A percentile compares a stretch with the other conserved stretches of the same genome.
These are phyloP conservation scores for Metalampra italica DNA, from an alignment of 2,888 invertebrate genomes.

Conservation along the genomic window DNA sequence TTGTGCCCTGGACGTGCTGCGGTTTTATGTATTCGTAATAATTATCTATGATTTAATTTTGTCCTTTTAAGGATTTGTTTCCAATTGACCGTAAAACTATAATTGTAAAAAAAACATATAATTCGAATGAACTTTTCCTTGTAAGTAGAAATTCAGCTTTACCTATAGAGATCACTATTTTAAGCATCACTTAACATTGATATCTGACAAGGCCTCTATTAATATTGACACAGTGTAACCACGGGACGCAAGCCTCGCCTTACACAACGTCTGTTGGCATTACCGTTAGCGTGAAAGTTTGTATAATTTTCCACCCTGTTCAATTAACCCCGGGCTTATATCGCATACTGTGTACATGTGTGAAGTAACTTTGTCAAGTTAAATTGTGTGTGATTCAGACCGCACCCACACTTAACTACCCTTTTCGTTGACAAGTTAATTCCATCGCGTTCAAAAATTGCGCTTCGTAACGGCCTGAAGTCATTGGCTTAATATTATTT, in stretches of 20 bases:
- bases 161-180: constrained; percentile 48
- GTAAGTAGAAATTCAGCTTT: constrained; percentile 26
- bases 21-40: too few species aligned
- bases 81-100: too few species aligned
- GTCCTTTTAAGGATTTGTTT: too few species aligned
- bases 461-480: too few species aligned
- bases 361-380: constrained; percentile 33
- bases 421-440: constrained; percentile 1
- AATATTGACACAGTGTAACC: constrained; percentile 61
- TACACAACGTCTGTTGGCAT: constrained; percentile 40
- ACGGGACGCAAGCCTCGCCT: constrained; percentile 32
- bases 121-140: too few species aligned
- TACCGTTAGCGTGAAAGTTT: constrained; percentile 48
- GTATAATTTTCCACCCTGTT: constrained; percentile 48
- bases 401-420: constrained; percentile 7
- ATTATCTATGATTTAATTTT: too few species aligned
- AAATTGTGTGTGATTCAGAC: constrained; percentile 44
- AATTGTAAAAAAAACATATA: too few species aligned
- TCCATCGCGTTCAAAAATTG: background rate
- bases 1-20: too few species aligned
- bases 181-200: constrained; percentile 64
- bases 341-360: constrained; percentile 14
- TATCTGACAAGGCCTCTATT: constrained; percentile 70
- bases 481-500: background rate
- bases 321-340: constrained; percentile 40